phyloP scores from a whole-genome alignment of 2,888 invertebrate genomes.

The Apamea sordens region DNA sequence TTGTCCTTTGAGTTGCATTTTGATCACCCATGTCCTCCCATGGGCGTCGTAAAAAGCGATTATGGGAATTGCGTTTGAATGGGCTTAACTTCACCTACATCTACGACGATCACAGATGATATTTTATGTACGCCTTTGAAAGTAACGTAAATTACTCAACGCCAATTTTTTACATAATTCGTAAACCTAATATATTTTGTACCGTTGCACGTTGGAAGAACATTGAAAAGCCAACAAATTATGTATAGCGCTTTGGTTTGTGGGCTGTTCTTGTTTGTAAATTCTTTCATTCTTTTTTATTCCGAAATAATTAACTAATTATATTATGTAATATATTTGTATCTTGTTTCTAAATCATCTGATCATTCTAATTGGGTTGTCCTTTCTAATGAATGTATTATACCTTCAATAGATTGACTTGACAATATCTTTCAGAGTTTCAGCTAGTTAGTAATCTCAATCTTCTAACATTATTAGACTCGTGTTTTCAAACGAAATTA shows the following conservation, averaged over 20 bases:
- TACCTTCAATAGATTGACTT: background rate
- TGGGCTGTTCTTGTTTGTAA: background rate
- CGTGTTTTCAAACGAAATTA: constrained; percentile 26
- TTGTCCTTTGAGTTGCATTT: constrained; percentile 38
- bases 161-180: background rate
- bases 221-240: too few relatives aligned
- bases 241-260: background rate
- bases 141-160: background rate
- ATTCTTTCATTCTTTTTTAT: background rate
- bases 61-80: constrained; percentile 30
- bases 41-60: constrained; percentile 44
- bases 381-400: background rate
- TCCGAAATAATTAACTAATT: background rate
- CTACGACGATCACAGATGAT: background rate
- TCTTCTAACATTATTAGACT: constrained; percentile 13
- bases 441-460: constrained; percentile 1
- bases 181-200: background rate
- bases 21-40: constrained; percentile 43
- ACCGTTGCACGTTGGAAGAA: background rate
- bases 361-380: background rate
- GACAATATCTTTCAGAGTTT: background rate
- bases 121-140: background rate
- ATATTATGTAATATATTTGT: background rate
- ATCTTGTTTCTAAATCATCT: too few relatives aligned
- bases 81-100: background rate